phyloP scores from a whole-genome alignment of 2,797 vertebrate species.

The Pithecia hirsuta region DNA sequence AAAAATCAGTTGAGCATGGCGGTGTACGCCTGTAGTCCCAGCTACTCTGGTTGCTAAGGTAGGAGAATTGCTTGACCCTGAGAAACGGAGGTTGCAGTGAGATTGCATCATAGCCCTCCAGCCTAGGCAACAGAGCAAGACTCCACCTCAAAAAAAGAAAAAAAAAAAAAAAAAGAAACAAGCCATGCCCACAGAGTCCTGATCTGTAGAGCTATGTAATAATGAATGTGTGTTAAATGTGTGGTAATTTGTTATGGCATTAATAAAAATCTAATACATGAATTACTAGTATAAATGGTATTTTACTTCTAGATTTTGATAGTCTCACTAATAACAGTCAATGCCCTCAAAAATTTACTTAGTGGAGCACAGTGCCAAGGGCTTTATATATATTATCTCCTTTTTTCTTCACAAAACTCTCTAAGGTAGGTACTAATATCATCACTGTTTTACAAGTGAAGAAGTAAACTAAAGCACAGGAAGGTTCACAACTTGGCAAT shows the following conservation, averaged over 20 bases:
- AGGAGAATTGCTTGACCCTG: background rate
- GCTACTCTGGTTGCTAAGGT: background rate
- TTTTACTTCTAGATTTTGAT: background rate
- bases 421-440: background rate
- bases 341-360: background rate
- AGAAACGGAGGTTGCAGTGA: background rate
- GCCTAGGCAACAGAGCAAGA: no score
- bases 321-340: background rate
- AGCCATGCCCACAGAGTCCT: background rate
- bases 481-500: background rate
- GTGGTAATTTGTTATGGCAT: background rate
- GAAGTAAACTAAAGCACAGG: background rate
- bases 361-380: background rate
- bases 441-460: background rate
- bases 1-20: background rate
- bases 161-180: background rate
- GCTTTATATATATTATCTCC: background rate
- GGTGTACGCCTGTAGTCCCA: background rate
- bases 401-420: slow-evolving; percentile 18
- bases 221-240: background rate
- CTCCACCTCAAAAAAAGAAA: background rate
- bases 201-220: background rate
- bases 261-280: background rate
- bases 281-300: slow-evolving; percentile 18
- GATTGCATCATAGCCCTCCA: background rate